phyloP scores from a whole-genome alignment of 2,113 vertebrate species.

The Apteryx mantelli region DNA sequence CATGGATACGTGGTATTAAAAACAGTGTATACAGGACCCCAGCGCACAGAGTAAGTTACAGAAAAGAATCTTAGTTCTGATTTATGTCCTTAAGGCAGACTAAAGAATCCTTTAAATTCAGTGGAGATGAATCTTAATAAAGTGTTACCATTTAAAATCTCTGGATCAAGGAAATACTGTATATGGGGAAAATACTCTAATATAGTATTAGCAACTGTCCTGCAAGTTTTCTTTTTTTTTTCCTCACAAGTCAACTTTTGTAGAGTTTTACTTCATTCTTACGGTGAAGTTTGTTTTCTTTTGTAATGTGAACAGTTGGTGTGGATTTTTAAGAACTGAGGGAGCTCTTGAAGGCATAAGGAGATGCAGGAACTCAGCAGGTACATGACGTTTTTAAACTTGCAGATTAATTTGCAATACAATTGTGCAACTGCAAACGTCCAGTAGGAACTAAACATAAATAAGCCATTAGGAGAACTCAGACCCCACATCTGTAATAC shows the following conservation, averaged over 20 bases:
- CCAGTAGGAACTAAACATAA: not conserved
- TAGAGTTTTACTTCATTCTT: not conserved
- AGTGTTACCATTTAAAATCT: not conserved
- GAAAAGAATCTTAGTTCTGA: not conserved
- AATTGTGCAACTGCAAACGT: not conserved
- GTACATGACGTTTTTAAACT: not conserved
- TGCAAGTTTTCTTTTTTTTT: not conserved
- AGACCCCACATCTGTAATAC: not conserved
- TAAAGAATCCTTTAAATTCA: not conserved
- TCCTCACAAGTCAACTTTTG: accelerated
- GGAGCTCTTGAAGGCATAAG: not conserved
- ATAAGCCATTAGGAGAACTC: not conserved
- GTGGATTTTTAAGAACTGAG: not conserved
- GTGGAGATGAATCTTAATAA: not conserved
- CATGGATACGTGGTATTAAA: slow-evolving; percentile 91
- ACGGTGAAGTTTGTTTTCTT: not conserved
- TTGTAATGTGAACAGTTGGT: not conserved
- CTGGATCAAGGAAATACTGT: not conserved
- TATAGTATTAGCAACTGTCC: not conserved
- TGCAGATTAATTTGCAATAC: not conserved
- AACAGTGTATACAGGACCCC: slow-evolving; percentile 89
- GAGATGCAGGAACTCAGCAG: not conserved
- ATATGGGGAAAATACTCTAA: not conserved
- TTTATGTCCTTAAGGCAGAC: not conserved
- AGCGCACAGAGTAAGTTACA: slow-evolving; percentile 85